phyloP scores from a whole-genome alignment of 2,797 vertebrate species.

The Helarctos malayanus region DNA sequence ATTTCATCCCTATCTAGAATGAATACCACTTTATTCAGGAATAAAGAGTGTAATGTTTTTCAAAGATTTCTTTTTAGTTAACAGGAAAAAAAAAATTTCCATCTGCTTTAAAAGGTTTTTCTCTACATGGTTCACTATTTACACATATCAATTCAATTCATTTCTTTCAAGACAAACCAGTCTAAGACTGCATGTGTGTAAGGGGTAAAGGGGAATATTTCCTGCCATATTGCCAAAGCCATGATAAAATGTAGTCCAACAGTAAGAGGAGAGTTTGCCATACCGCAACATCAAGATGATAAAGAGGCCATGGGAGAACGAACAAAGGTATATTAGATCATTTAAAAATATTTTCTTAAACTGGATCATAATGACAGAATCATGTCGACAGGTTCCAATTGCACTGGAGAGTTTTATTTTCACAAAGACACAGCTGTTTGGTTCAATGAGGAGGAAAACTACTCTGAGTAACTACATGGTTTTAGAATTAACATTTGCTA shows the following conservation, averaged over 20 bases:
- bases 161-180: neutral
- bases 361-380: neutral
- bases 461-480: neutral
- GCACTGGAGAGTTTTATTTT: neutral
- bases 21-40: neutral
- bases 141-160: neutral
- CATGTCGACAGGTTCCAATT: neutral
- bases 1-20: neutral
- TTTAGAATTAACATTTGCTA: neutral
- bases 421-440: neutral
- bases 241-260: neutral
- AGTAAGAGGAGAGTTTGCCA: neutral
- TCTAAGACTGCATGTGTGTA: neutral
- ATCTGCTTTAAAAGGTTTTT: conserved; percentile 3
- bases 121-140: neutral
- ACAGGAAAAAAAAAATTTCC: neutral
- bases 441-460: neutral
- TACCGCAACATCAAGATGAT: neutral
- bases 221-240: neutral
- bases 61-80: conserved; percentile 2
- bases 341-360: neutral
- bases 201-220: neutral
- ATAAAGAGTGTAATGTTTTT: neutral
- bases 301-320: neutral
- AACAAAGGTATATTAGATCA: neutral